These are phyloP conservation scores for Erythrocercus mccallii DNA, from an alignment of 2,113 vertebrate species.

Conservation along the genomic window DNA sequence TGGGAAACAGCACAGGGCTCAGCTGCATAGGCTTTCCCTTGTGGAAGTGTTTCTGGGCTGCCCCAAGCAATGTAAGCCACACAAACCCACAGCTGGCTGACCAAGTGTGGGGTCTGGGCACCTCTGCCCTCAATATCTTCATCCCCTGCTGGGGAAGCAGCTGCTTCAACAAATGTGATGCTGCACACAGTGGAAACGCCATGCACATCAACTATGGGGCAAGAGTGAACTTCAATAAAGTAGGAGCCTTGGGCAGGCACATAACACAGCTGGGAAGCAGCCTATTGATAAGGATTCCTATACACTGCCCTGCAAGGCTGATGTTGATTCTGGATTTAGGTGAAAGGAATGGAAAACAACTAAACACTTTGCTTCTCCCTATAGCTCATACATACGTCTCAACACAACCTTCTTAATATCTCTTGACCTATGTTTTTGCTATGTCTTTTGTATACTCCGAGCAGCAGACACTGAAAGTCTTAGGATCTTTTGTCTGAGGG, in stretches of 20 bases:
- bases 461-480: neutral
- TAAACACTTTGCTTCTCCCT: neutral
- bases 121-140: neutral
- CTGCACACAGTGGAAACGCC: neutral
- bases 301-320: neutral
- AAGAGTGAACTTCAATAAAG: neutral
- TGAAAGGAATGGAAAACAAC: neutral
- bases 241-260: neutral
- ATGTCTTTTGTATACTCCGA: neutral
- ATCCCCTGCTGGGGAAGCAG: neutral
- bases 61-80: neutral
- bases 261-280: neutral
- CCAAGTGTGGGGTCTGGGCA: fast-evolving
- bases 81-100: fast-evolving
- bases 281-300: neutral
- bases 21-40: fast-evolving
- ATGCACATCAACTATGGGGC: neutral
- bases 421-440: neutral
- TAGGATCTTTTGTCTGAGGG: neutral
- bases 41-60: neutral
- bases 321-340: neutral
- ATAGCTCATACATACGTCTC: neutral
- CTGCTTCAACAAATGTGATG: neutral
- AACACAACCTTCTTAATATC: neutral
- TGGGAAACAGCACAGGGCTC: neutral